Conservation (phyloP, 2,888 invertebrate species). For the Tipula lateralis region DNA sequence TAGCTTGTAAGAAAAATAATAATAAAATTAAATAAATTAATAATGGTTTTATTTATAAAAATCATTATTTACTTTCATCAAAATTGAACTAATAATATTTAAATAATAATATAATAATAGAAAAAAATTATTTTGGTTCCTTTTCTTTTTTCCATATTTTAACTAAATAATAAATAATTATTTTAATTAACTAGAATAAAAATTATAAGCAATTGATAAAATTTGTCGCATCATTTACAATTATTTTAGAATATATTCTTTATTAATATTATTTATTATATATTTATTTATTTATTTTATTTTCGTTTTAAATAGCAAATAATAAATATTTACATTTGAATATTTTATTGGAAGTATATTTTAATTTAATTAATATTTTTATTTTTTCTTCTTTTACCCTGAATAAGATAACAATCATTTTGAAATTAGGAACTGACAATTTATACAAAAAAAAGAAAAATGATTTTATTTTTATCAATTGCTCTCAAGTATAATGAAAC, state of each 20-base stretch:
- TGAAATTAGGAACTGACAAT: neutral
- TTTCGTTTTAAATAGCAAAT: neutral
- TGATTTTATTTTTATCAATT: neutral
- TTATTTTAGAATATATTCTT: neutral
- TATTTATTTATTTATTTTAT: neutral
- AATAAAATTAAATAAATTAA: constrained; percentile 13
- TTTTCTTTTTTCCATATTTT: neutral
- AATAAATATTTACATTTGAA: constrained; percentile 5
- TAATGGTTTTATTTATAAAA: neutral
- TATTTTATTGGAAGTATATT: neutral
- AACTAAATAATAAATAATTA: constrained; percentile 13
- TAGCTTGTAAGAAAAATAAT: neutral
- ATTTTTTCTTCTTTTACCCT: neutral
- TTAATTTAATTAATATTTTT: neutral
- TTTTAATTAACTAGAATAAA: neutral
- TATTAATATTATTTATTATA: neutral
- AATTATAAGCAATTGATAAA: constrained; percentile 6
- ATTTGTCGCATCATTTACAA: neutral
- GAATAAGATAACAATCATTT: neutral
- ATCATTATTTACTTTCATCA: neutral
- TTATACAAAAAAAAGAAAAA: neutral
- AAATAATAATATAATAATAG: neutral
- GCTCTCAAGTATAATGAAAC: neutral
- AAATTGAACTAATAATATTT: constrained; percentile 4
- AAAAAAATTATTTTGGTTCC: neutral